Evolutionary conservation across 2,888 invertebrate species (phyloP).

Genomic region (Xestobium rufovillosum): DNA sequence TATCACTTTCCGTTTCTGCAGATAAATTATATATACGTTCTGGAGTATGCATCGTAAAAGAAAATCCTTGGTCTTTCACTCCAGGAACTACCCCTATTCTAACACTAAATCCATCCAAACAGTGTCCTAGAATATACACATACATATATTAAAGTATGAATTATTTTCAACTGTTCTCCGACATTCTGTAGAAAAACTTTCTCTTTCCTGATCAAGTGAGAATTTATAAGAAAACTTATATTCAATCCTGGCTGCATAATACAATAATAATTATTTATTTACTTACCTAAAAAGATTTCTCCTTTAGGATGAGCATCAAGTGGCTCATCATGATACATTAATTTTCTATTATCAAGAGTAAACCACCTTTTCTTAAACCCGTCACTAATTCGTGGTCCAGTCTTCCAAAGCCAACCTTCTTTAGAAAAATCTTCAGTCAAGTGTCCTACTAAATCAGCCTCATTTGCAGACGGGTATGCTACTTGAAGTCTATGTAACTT

Average conservation of each 20-base stretch:
- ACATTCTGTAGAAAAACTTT: slow-evolving; percentile 4
- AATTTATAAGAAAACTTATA: background rate
- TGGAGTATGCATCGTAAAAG: slow-evolving; percentile 76
- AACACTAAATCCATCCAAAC: slow-evolving; percentile 68
- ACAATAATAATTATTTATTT: slow-evolving; percentile 1
- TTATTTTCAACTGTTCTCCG: slow-evolving; percentile 13
- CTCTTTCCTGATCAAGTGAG: slow-evolving; percentile 17
- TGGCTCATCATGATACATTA: slow-evolving; percentile 89
- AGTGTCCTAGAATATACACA: slow-evolving; percentile 49
- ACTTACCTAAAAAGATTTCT: slow-evolving; percentile 74
- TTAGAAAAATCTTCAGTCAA: slow-evolving; percentile 75
- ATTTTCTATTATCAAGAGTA: slow-evolving; percentile 76
- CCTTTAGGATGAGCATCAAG: slow-evolving; percentile 85
- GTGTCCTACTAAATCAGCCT: slow-evolving; percentile 62
- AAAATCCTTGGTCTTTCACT: slow-evolving; percentile 69
- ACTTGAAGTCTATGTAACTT: slow-evolving; percentile 76
- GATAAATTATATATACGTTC: slow-evolving; percentile 70
- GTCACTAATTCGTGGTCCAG: slow-evolving; percentile 74
- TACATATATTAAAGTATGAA: background rate
- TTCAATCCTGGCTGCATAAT: background rate
- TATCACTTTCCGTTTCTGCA: slow-evolving; percentile 66
- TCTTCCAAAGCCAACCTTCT: slow-evolving; percentile 86
- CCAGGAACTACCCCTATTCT: slow-evolving; percentile 59
- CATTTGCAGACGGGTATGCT: slow-evolving; percentile 71
- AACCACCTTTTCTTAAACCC: slow-evolving; percentile 84